Evolutionary conservation across 1,140 invertebrate genomes (phyloP), one percentile per base, ranked within the genome.

Genomic region (Diachasma alloeum): DNA sequence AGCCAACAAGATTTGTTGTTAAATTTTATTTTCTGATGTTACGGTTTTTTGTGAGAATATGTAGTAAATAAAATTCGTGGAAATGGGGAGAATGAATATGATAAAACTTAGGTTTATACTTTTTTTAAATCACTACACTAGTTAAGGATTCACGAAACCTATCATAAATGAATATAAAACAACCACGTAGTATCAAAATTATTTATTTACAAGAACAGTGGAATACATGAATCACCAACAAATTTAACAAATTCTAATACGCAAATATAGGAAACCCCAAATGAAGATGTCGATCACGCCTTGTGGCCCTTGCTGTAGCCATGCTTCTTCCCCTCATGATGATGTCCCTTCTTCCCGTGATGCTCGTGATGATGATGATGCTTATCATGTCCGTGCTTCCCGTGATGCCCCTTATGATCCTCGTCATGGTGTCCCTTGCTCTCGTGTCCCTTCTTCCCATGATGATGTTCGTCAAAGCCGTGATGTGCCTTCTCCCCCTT

Each of bases 361-460:
- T 93, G 91, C 53, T 91, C 90, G 76, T 93, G 91, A 82, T 93
- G 92, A n/a, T 90, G 88, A 83, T 93, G 91, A 79, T 94, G 92
- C 78, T 91, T 90, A 79, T 93, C 92, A 84, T 93, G 92, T 6
- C 93, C 93, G 74, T 92, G 90, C 77, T 92, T 91, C 2, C 91
- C 92, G 77, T 92, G 92, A 82, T 92, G 90, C 8, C 91, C 92
- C 80, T 92, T 92, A 83, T 93, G 91, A 56, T 92, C 91, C 78
- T 91, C 89, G 67, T 79, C 79, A 74, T 69, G 74, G 39, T 78
- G 76, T 2, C 90, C 91, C 80, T 91, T 90, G 74, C 91, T 91
- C 80, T 93, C 92, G 83, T 93, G 92, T 0, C 93, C 93, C 82
- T 86, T 83, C 48, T 89, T 89, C 73, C 87, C 90, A 69, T 85